Base-by-base conservation (phyloP, 2,113 vertebrate genomes). In the Apteryx owenii region DNA sequence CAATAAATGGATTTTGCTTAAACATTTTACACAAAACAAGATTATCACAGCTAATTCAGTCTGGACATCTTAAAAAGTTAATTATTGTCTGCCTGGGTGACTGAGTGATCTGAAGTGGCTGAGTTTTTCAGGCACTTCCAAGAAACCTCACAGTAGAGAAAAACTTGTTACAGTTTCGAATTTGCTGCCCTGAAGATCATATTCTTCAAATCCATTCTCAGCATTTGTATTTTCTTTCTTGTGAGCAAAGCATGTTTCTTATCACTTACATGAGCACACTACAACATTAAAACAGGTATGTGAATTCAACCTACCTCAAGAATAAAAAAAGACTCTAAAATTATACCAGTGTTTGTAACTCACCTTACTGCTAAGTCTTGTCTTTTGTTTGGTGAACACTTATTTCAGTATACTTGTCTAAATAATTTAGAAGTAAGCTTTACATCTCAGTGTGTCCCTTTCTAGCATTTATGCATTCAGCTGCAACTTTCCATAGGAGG, bases 1-100 rank as follows among this genome's bases (percentile, higher is more conserved):
- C 72, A 96, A 95, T 81, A 93, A 94, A 97, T 71, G 81, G 84
- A 92, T 89, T 89, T 95, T 77, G 71, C 66, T 91, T 94, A 96
- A 96, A 97, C 89, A 97, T 93, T 51, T 95, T 89, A 68, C 23
- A 85, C 29, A 44, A 46, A 94, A 87, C 85, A 93, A 96, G 61
- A 96, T 81, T 90, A 95, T 81, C 77, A 80, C 85, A 85, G 85
- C 46, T 54, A 80, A 78, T 9, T 31, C n/a, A 83, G 56, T 90
- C 68, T 80, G 81, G 54, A 64, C 71, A 83, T 94, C 79, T 88
- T 89, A 89, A 58, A 56, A 90, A 7, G 79, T 83, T 79, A 94
- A 91, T 42, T 91, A 72, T 53, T n/a, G 36, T 62, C 53, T 87
- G 82, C 93, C 78, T 83, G 51, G 44, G 76, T 31, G 80, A 71